These are phyloP conservation scores for Euclidia mi DNA, from an alignment of 2,888 invertebrate genomes.

Conservation along the genomic window DNA sequence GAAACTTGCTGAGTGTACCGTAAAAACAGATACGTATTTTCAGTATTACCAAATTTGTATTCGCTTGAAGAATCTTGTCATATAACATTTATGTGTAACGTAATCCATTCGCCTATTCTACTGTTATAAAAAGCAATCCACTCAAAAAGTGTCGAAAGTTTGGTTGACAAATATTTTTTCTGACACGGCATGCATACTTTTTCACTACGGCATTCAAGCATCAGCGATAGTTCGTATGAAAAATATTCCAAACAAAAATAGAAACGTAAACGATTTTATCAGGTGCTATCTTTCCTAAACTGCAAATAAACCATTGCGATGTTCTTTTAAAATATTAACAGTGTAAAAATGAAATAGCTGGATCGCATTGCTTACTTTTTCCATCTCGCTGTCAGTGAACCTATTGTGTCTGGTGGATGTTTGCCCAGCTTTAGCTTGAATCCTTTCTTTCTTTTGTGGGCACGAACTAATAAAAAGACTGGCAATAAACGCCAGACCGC, in stretches of 20 bases:
- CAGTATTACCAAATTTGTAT: too few relatives aligned
- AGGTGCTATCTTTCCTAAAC: slow-evolving; percentile 6
- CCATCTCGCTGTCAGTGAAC: slow-evolving; percentile 26
- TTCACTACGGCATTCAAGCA: not conserved
- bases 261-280: not conserved
- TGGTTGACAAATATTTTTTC: not conserved
- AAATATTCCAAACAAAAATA: slow-evolving; percentile 8
- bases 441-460: slow-evolving; percentile 26
- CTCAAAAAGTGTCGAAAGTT: not conserved
- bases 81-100: too few relatives aligned
- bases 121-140: not conserved
- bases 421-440: slow-evolving; percentile 17
- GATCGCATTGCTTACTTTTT: slow-evolving; percentile 36
- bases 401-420: slow-evolving; percentile 26
- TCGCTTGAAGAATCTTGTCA: too few relatives aligned
- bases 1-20: too few relatives aligned
- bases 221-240: not conserved
- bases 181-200: not conserved
- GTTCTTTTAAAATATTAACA: slow-evolving; percentile 38
- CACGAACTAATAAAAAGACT: slow-evolving; percentile 30
- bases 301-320: slow-evolving; percentile 1
- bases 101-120: not conserved
- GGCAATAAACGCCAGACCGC: slow-evolving; percentile 24
- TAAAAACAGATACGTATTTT: too few relatives aligned
- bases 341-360: slow-evolving; percentile 28